Percentiles rank a stretch among this genome's conserved stretches.
These are phyloP conservation scores for Bambusicola thoracicus DNA, from an alignment of 2,113 vertebrate genomes.

Conservation along the genomic window DNA sequence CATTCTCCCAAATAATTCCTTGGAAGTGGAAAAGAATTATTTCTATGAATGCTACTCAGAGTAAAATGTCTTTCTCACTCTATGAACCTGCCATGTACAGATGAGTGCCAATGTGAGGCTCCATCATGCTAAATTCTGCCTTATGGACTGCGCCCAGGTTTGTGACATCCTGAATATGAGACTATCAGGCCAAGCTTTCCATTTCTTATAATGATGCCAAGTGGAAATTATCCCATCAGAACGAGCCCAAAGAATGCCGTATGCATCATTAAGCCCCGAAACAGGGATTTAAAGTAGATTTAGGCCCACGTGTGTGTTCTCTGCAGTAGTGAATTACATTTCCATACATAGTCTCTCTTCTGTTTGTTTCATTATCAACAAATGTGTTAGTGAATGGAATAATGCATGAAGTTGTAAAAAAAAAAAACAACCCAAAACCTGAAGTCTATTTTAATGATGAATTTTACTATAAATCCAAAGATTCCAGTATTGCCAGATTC, in stretches of 20 bases:
- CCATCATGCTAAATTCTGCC: neutral
- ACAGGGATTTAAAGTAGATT: conserved; percentile 9
- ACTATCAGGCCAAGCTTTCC: neutral
- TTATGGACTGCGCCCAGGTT: neutral
- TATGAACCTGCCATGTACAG: neutral
- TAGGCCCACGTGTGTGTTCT: neutral
- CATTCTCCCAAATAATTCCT: neutral
- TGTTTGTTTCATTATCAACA: neutral
- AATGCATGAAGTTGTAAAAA: neutral
- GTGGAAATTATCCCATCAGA: neutral
- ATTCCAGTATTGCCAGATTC: neutral
- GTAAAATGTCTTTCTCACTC: neutral
- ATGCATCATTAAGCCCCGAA: neutral
- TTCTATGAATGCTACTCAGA: neutral
- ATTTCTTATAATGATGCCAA: neutral
- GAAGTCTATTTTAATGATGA: neutral
- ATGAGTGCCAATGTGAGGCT: neutral
- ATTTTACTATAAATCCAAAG: neutral
- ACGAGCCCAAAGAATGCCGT: neutral
- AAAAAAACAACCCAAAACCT: neutral
- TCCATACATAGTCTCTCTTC: neutral
- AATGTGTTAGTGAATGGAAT: neutral
- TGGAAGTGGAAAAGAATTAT: neutral
- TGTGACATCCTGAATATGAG: neutral
- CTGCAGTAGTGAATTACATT: neutral